Conservation (phyloP, 2,113 vertebrate genomes). For the Rallus limicola region DNA sequence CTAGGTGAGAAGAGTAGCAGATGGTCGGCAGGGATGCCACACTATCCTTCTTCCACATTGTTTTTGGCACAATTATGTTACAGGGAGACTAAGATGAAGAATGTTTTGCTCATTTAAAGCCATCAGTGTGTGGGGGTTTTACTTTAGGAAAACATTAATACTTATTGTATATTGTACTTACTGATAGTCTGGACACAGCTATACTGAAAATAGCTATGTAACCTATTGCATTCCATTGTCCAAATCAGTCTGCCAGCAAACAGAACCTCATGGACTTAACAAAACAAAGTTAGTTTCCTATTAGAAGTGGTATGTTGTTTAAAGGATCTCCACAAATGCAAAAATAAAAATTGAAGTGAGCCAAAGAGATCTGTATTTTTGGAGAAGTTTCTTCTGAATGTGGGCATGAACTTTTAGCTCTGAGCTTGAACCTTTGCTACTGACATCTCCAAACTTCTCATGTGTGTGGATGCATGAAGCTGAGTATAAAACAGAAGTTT, state of each 20-base stretch:
- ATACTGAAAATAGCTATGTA: background rate
- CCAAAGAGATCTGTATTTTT: background rate
- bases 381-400: background rate
- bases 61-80: background rate
- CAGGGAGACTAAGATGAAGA: background rate
- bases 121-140: background rate
- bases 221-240: background rate
- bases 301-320: background rate
- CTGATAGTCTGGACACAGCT: background rate
- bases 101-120: background rate
- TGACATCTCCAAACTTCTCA: background rate
- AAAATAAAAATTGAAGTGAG: background rate
- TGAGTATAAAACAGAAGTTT: fast-evolving
- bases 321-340: background rate
- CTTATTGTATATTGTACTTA: background rate
- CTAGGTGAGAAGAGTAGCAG: background rate
- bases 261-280: background rate
- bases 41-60: background rate
- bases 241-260: background rate
- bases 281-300: background rate
- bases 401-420: background rate
- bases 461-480: background rate
- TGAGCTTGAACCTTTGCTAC: background rate
- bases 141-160: background rate
- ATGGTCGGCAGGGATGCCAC: background rate